phyloP scores from a whole-genome alignment of 2,113 vertebrate species.

The Pedetes capensis region DNA sequence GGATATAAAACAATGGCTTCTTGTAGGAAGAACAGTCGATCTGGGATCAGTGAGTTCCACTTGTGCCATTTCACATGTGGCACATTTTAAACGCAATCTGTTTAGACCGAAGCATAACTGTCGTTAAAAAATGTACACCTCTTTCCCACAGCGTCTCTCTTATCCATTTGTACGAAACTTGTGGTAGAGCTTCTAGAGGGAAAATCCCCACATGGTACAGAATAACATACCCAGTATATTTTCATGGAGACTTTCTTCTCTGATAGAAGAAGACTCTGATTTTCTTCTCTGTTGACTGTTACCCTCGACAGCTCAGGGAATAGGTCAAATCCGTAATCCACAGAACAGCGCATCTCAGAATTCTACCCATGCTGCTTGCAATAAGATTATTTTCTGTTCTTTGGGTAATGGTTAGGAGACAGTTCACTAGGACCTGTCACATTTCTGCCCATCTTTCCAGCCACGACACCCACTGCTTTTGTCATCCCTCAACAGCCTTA shows the following conservation, averaged over 20 bases:
- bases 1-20: neutral
- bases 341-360: neutral
- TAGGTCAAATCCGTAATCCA: neutral
- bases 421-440: neutral
- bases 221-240: neutral
- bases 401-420: neutral
- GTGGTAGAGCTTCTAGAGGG: neutral
- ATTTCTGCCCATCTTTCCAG: neutral
- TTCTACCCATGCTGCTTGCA: neutral
- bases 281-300: neutral
- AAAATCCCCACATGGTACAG: neutral
- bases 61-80: conserved; percentile 49
- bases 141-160: neutral
- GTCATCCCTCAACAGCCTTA: neutral
- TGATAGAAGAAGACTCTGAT: neutral
- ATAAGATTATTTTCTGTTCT: neutral
- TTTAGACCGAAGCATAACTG: conserved; percentile 13
- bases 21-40: conserved; percentile 31
- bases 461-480: neutral
- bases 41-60: neutral
- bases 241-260: neutral
- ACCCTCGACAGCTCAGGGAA: neutral
- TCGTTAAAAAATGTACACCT: conserved; percentile 32
- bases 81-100: conserved; percentile 57
- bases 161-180: neutral